These are phyloP conservation scores for Mesoligia furuncula DNA, from an alignment of 2,888 invertebrate species.

Conservation along the genomic window DNA sequence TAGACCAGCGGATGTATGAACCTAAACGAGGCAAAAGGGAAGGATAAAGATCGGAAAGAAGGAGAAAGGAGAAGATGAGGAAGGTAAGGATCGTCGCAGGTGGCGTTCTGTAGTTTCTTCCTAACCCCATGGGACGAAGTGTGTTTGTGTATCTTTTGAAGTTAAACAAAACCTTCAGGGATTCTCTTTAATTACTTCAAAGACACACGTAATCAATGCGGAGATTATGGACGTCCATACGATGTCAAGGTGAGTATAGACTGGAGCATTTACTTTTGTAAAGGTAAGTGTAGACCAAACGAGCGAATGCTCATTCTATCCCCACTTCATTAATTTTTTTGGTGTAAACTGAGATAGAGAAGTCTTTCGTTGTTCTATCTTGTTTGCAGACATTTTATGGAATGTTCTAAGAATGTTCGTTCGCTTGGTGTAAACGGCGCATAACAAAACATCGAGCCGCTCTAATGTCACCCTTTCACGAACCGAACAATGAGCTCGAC, in stretches of 20 bases:
- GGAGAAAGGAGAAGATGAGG: too few relatives aligned
- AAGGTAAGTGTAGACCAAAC: not conserved
- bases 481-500: not conserved
- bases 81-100: too few relatives aligned
- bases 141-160: not conserved
- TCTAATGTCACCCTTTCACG: not conserved
- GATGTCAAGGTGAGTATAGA: not conserved
- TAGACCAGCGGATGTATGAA: too few relatives aligned
- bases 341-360: not conserved
- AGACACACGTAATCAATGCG: slow-evolving; percentile 7
- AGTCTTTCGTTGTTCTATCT: not conserved
- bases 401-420: not conserved
- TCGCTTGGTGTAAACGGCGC: not conserved
- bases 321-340: not conserved
- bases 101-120: too few relatives aligned
- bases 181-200: not conserved
- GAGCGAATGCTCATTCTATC: not conserved
- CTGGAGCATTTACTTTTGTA: not conserved
- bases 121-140: too few relatives aligned
- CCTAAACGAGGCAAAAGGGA: too few relatives aligned
- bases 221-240: not conserved
- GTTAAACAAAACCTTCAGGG: not conserved
- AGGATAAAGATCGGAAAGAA: too few relatives aligned
- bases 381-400: not conserved
- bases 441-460: not conserved